phyloP scores from a whole-genome alignment of 2,113 vertebrate genomes.

The Aptenodytes forsteri region DNA sequence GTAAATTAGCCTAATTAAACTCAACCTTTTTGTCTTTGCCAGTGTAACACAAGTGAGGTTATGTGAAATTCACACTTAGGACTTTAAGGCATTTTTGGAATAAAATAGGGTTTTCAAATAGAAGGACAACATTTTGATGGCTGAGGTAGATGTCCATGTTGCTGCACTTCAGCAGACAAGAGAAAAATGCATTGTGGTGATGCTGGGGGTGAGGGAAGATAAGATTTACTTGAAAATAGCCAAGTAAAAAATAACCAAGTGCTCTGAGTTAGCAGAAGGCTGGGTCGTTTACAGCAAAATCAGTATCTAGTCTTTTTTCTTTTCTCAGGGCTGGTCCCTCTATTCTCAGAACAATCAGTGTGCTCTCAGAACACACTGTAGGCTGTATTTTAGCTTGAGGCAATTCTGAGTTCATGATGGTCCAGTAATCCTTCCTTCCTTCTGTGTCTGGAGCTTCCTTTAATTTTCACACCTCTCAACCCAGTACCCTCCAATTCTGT shows the following conservation, averaged over 20 bases:
- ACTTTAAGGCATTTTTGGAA: neutral
- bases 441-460: neutral
- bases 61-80: neutral
- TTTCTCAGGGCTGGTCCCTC: neutral
- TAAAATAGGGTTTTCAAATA: neutral
- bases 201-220: neutral
- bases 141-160: neutral
- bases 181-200: neutral
- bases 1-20: neutral
- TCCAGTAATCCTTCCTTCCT: neutral
- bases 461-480: neutral
- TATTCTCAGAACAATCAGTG: neutral
- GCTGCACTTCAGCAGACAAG: neutral
- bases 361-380: neutral
- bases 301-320: neutral
- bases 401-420: neutral
- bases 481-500: neutral
- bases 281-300: neutral
- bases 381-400: neutral
- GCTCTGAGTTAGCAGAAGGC: neutral
- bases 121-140: neutral
- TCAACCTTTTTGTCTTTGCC: neutral
- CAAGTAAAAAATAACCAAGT: neutral
- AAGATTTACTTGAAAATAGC: neutral
- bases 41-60: neutral